Conservation (phyloP, 2,888 invertebrate species). For the Orthosia gothica region DNA sequence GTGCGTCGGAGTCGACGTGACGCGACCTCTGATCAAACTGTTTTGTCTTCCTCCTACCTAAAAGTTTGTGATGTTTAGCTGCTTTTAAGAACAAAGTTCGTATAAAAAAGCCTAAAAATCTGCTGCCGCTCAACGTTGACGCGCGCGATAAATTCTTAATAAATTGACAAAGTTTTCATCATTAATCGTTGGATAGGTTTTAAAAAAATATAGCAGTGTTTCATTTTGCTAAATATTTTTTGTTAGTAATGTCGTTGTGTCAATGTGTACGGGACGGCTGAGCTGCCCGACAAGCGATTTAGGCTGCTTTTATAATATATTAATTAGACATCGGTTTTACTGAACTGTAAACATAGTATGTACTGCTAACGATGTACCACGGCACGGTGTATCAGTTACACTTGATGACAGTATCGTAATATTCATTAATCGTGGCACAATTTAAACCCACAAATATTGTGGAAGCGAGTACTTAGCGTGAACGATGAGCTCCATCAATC, state of each 20-base stretch:
- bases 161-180: no score
- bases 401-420: slow-evolving; percentile 12
- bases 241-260: no score
- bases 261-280: no score
- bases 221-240: no score
- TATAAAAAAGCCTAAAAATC: neutral
- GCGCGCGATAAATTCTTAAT: no score
- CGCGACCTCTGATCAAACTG: neutral
- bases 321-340: neutral
- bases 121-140: no score
- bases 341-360: neutral
- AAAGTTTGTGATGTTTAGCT: neutral
- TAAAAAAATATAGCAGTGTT: no score
- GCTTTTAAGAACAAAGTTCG: neutral
- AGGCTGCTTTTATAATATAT: no score
- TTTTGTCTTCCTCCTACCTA: neutral
- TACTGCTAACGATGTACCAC: neutral
- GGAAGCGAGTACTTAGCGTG: neutral
- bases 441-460: slow-evolving; percentile 12
- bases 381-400: slow-evolving; percentile 11
- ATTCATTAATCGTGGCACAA: slow-evolving; percentile 21
- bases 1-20: neutral
- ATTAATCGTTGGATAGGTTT: no score
- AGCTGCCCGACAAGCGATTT: no score
- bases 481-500: slow-evolving; percentile 29